Base-by-base conservation (phyloP, 1,140 invertebrate species). In the Trachymyrmex septentrionalis region DNA sequence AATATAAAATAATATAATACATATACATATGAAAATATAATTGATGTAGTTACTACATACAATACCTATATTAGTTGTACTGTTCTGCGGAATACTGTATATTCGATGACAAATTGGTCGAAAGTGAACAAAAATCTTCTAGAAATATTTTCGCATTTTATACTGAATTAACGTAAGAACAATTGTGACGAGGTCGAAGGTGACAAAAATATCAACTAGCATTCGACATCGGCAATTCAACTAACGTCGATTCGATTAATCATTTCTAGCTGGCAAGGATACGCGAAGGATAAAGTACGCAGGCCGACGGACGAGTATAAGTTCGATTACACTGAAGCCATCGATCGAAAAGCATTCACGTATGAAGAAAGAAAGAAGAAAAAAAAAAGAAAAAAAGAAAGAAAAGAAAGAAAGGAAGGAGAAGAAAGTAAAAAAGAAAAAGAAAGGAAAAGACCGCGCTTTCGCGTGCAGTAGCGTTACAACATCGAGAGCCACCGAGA, bases 261-360 rank as follows among this genome's bases (percentile, higher is more conserved):
- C 34, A 44, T 44, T 30, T 44, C 64, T 14, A 27, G 64, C 64
- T 44, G 30, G 12, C 24, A 9, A 19, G 55, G 27, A 5, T 48
- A 44, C 80, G 69, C 57, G 44, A 75, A 27, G 50, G 38, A 63
- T 34, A 19, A 73, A 61, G 48, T 85, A 48, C 10, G 57, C 53
- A 64, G 38, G 69, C 72, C 50, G 55, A 38, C 30, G 57, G 57
- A 44, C 67, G 55, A 69, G 10, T 75, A 34, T 34, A 84, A 84
- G 69, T 82, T 72, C 53, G 67, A 72, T 82, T 84, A 84, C 80
- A 84, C 19, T 73, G 27, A 84, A 84, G 69, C 69, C 80, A 84
- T 84, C 69, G 80, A 84, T 75, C 53, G 69, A 84, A 27, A 84
- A 84, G 80, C 80, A 84, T 38, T 63, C 38, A 73, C 48, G 19